Conservation (phyloP, 2,888 invertebrate species). For the Drosophila antonietae region DNA sequence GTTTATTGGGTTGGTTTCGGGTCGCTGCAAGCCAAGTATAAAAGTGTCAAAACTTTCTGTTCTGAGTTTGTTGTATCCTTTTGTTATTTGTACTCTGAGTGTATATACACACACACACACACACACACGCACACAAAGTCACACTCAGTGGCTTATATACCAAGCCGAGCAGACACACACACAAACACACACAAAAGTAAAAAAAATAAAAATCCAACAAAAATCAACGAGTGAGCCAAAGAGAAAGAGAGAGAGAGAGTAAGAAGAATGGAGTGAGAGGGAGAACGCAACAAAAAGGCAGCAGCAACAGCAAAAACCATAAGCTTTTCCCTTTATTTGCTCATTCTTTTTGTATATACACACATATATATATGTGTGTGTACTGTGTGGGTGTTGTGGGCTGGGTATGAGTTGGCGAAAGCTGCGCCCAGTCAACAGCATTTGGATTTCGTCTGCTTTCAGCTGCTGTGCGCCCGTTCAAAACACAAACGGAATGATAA, state of each 20-base stretch:
- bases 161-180: slow-evolving; percentile 13
- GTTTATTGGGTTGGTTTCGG: slow-evolving; percentile 58
- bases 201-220: slow-evolving; percentile 31
- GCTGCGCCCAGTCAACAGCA: slow-evolving; percentile 13
- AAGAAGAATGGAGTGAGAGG: slow-evolving; percentile 10
- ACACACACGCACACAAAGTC: slow-evolving; percentile 13
- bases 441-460: slow-evolving; percentile 34
- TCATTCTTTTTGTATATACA: slow-evolving; percentile 5
- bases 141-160: slow-evolving; percentile 39
- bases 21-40: slow-evolving; percentile 76
- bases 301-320: slow-evolving; percentile 56
- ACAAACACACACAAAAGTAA: too few relatives aligned
- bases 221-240: slow-evolving; percentile 36
- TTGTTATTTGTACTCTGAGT: slow-evolving; percentile 58
- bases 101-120: slow-evolving; percentile 27
- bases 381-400: neutral
- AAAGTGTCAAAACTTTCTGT: slow-evolving; percentile 78
- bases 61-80: slow-evolving; percentile 73
- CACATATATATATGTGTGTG: neutral
- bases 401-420: slow-evolving; percentile 1
- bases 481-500: slow-evolving; percentile 82
- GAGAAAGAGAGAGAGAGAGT: slow-evolving; percentile 4
- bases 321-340: slow-evolving; percentile 54
- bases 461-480: slow-evolving; percentile 75
- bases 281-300: slow-evolving; percentile 32